Evolutionary conservation across 2,797 vertebrate species (phyloP), one percentile per base, ranked within the genome.

Genomic region (Macrochelys suwanniensis): DNA sequence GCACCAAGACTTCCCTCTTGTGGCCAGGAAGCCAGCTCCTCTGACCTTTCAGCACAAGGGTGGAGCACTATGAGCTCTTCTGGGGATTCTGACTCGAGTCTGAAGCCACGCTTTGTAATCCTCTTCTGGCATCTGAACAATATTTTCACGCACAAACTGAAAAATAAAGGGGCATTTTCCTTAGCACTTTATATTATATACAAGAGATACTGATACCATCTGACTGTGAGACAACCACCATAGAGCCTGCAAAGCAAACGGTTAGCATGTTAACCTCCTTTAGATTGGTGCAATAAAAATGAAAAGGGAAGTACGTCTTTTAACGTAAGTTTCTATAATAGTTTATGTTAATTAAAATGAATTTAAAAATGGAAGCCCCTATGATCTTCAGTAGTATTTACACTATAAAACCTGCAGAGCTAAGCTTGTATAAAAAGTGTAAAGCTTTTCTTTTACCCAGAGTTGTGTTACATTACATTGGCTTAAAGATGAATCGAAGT

Each of bases 61-160:
- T 33, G 87, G 95, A 61, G 77, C 90, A 3, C 90, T 96, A 4
- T 87, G 89, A 11, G 57, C 51, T 45, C 76, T 53, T 61, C 85
- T 33, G 6, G 96, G 90, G 28, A 97, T 74, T 61, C 25, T 87
- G 87, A 98, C 54, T 76, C 96, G 97, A 51, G 57, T 89, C 86
- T 96, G 94, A 26, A 99, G 96, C 98, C 98, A 98, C 51, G 13
- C 50, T n/a, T 97, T 92, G 11, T 98, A 98, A 74, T 98, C 98
- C 9, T 98, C 96, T 59, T 96, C 97, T 19, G 98, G 94, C 98
- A 98, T 98, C 71, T 97, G 97, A 82, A 99, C 98, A 57, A 98
- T 92, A 83, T 98, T 95, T 95, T 98, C 98, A 83, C 98, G 95
- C 16, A 98, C 97, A 91, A 99, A 98, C 98, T 99, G 97, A 37